Evolutionary conservation across 2,888 invertebrate genomes (phyloP).

Genomic region (Caenorhabditis afra): DNA sequence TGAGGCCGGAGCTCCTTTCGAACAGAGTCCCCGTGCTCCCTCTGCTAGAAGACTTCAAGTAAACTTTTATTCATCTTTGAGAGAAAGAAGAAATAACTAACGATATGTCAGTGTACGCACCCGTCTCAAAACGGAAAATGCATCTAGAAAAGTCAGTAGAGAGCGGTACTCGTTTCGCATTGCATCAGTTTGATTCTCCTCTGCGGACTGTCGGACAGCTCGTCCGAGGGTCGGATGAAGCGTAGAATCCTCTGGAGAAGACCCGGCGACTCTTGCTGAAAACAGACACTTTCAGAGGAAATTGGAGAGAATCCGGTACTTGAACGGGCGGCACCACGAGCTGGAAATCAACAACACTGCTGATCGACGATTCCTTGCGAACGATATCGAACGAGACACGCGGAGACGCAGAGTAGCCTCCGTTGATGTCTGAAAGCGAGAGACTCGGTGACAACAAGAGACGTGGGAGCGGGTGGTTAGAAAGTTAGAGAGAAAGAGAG

Average conservation of each 20-base stretch:
- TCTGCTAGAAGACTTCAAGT: slow-evolving; percentile 25
- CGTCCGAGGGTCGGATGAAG: slow-evolving; percentile 43
- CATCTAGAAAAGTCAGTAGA: slow-evolving; percentile 16
- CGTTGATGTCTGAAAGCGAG: slow-evolving; percentile 47
- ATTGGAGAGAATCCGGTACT: slow-evolving; percentile 6
- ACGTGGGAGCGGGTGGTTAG: background rate
- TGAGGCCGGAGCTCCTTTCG: slow-evolving; percentile 30
- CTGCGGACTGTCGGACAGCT: slow-evolving; percentile 57
- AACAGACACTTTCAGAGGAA: background rate
- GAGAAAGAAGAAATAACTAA: slow-evolving; percentile 7
- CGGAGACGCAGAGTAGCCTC: slow-evolving; percentile 45
- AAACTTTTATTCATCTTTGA: slow-evolving; percentile 12
- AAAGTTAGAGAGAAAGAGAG: slow-evolving; percentile 11
- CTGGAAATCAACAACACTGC: slow-evolving; percentile 54
- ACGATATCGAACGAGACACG: slow-evolving; percentile 63
- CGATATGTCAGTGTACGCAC: slow-evolving; percentile 38
- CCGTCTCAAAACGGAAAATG: slow-evolving; percentile 24
- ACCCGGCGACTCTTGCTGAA: slow-evolving; percentile 30
- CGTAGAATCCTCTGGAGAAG: slow-evolving; percentile 26
- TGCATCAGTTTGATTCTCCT: slow-evolving; percentile 61
- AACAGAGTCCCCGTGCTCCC: slow-evolving; percentile 28
- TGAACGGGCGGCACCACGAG: slow-evolving; percentile 42
- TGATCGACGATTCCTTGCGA: slow-evolving; percentile 58
- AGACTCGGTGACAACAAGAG: slow-evolving; percentile 9
- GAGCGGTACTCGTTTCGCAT: slow-evolving; percentile 66